Evolutionary conservation across 2,113 vertebrate genomes (phyloP), one percentile per base, ranked within the genome.

Genomic region (Athene cunicularia): DNA sequence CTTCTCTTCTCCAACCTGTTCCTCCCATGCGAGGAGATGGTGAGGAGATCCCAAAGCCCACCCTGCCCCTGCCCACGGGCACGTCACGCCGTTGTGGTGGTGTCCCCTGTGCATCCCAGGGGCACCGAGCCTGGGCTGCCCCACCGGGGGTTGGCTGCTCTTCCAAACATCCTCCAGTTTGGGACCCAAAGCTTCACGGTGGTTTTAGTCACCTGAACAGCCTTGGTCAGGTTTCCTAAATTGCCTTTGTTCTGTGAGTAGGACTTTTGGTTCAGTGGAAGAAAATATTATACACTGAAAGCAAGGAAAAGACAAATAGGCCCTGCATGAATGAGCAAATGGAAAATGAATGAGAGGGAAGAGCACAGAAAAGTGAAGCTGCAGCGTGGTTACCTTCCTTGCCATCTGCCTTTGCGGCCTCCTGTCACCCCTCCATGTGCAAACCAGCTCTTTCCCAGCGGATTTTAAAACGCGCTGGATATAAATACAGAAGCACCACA

Each of bases 41-140:
- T 0, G 22, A 73, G 56, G n/a, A 45, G 41, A 53, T 41, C 43
- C 35, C 32, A 24, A 24, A 22, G 84, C 62, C n/a, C 58, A 1
- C 12, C 22, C 28, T 2, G 1, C 39, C 60, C 28, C n/a, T 4
- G 10, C 21, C 37, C 28, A 23, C 22, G 1, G 1, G 11, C 8
- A 16, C 3, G 3, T 45, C 41, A 3, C 0, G 9, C 8, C 3
- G 2, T 3, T 35, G 28, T 16, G n/a, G 10, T 41, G 47, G 60
- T 28, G 55, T 11, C 21, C 56, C 49, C n/a, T 7, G 4, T 2
- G 6, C 16, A 26, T 27, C 56, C 15, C 28, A 2, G 20, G 28
- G 66, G 67, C 24, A 47, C 66, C 23, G 2, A 16, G 60, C 28
- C 5, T 1, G 18, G 47, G n/a, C 28, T 37, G 14, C 37, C 14